Percentiles rank a stretch among this genome's conserved stretches.
Evolutionary conservation across 2,113 vertebrate species (phyloP).

Genomic region (Cairina moschata): DNA sequence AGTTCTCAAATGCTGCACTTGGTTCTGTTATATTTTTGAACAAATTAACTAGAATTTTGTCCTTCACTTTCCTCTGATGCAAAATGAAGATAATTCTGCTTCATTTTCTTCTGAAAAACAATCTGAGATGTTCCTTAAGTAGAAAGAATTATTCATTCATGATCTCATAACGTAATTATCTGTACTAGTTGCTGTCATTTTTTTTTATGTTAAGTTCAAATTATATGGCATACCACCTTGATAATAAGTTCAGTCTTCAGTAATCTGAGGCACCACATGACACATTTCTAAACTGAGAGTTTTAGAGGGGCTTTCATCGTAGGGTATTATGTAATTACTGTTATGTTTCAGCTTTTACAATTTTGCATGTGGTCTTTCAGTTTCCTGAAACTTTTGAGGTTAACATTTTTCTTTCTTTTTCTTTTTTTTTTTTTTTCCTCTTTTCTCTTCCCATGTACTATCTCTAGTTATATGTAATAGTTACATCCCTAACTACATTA

Average conservation of each 20-base stretch:
- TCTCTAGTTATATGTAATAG: background rate
- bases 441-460: background rate
- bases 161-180: constrained; percentile 44
- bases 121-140: constrained; percentile 17
- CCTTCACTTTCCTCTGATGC: background rate
- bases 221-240: background rate
- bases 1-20: background rate
- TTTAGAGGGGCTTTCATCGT: background rate
- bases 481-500: no score
- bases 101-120: constrained; percentile 28
- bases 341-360: background rate
- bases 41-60: background rate
- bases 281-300: background rate
- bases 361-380: background rate
- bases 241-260: constrained; percentile 1
- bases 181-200: constrained; percentile 34
- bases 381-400: background rate
- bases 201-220: constrained; percentile 36
- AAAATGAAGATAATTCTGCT: constrained; percentile 9
- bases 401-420: background rate
- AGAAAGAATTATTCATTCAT: constrained; percentile 32
- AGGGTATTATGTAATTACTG: background rate
- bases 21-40: background rate
- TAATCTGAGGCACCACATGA: background rate
- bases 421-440: background rate